Evolutionary conservation across 2,113 vertebrate genomes (phyloP).

Genomic region (Burhinus bistriatus): DNA sequence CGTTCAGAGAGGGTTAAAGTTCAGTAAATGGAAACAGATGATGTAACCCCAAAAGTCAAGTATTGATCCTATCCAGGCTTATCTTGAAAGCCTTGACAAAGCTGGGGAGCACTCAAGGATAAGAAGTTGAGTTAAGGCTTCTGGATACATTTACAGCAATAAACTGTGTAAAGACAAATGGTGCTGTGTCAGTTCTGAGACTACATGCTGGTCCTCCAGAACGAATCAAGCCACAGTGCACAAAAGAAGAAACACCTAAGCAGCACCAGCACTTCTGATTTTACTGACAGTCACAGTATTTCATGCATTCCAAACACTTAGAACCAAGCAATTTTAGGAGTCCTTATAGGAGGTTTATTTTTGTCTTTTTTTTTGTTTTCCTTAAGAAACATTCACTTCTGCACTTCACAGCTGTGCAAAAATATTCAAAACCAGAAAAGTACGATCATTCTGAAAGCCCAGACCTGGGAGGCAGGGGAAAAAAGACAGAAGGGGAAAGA

Average conservation of each 20-base stretch:
- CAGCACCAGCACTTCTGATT: neutral
- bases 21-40: neutral
- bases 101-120: neutral
- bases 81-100: neutral
- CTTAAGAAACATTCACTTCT: neutral
- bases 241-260: neutral
- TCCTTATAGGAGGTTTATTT: neutral
- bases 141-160: neutral
- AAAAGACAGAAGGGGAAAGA: neutral
- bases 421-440: neutral
- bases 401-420: neutral
- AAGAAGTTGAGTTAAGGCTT: neutral
- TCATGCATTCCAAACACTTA: neutral
- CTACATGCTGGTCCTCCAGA: neutral
- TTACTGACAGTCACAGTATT: neutral
- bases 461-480: accelerated
- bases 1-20: neutral
- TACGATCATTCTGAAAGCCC: neutral
- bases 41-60: neutral
- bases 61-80: neutral
- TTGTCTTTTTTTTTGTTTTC: neutral
- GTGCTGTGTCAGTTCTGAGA: neutral
- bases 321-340: neutral
- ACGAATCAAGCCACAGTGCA: neutral
- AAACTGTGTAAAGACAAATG: neutral